These are phyloP conservation scores for Cydia strobilella DNA, from an alignment of 1,140 invertebrate genomes.

Conservation along the genomic window DNA sequence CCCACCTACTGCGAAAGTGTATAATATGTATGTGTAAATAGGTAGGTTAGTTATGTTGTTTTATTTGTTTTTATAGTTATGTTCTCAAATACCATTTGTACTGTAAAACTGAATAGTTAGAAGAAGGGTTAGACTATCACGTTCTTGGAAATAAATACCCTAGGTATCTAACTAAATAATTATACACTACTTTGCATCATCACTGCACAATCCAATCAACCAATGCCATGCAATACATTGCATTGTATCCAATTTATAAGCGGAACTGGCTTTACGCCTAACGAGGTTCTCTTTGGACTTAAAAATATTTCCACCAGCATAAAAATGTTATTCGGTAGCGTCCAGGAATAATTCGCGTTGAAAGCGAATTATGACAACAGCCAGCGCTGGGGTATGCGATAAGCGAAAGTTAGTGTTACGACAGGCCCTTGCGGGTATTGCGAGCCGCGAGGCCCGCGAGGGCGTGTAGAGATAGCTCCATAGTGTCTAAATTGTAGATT, in stretches of 20 bases:
- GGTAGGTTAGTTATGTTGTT: too few species aligned
- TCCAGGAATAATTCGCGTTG: conserved; percentile 24
- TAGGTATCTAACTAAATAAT: too few species aligned
- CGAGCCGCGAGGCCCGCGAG: not conserved
- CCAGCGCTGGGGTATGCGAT: conserved; percentile 29
- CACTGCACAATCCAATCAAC: too few species aligned
- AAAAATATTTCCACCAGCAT: conserved; percentile 20
- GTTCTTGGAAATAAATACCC: too few species aligned
- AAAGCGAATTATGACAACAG: conserved; percentile 27
- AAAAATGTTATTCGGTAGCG: conserved; percentile 24
- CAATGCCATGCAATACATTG: too few species aligned
- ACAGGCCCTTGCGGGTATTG: conserved; percentile 2
- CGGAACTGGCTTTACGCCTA: not conserved
- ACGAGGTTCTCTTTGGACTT: not conserved
- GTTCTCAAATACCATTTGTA: too few species aligned
- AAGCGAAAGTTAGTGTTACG: conserved; percentile 34
- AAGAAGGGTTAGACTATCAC: too few species aligned
- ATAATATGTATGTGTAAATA: too few species aligned
- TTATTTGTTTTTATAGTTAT: too few species aligned
- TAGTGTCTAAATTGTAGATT: conserved; percentile 5
- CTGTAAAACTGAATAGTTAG: too few species aligned
- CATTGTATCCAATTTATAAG: not conserved
- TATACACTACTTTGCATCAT: too few species aligned
- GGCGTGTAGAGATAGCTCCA: not conserved
- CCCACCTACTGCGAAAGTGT: too few species aligned